Conservation (phyloP, 2,797 vertebrate species). For the Centropyge bicolor region DNA sequence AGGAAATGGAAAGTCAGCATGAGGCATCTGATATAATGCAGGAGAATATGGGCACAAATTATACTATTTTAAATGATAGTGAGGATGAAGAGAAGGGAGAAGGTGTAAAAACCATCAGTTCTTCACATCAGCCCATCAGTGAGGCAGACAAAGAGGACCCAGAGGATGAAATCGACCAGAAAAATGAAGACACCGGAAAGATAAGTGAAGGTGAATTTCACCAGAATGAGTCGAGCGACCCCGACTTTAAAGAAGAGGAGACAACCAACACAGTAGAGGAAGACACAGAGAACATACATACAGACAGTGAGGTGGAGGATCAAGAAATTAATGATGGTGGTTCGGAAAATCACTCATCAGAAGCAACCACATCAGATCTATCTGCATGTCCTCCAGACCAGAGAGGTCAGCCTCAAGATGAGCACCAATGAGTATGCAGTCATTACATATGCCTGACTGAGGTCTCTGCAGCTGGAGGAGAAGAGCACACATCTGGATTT, state of each 20-base stretch:
- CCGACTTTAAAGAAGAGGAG: conserved; percentile 41
- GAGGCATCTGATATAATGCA: conserved; percentile 19
- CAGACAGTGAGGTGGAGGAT: conserved; percentile 34
- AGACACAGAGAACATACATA: conserved; percentile 32
- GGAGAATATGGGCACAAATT: conserved; percentile 37
- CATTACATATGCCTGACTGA: conserved; percentile 82
- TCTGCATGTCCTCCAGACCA: conserved; percentile 81
- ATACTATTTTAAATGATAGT: conserved; percentile 48
- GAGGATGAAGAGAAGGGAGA: conserved; percentile 40
- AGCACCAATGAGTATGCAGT: conserved; percentile 87
- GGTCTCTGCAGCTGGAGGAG: neutral
- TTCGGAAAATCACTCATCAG: conserved; percentile 37
- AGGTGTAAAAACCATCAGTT: conserved; percentile 46
- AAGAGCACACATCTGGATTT: neutral
- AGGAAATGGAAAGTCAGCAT: conserved; percentile 44
- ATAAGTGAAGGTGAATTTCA: conserved; percentile 20
- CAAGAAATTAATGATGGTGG: conserved; percentile 34
- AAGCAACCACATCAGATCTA: conserved; percentile 34
- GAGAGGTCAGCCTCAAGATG: conserved; percentile 86
- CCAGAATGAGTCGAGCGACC: conserved; percentile 39
- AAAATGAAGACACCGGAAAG: conserved; percentile 24
- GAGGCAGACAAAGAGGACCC: conserved; percentile 43
- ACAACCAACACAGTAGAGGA: conserved; percentile 32
- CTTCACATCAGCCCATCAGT: conserved; percentile 42
- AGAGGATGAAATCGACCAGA: conserved; percentile 23